phyloP scores from a whole-genome alignment of 1,140 invertebrate species.

The Chrysoperla carnea region DNA sequence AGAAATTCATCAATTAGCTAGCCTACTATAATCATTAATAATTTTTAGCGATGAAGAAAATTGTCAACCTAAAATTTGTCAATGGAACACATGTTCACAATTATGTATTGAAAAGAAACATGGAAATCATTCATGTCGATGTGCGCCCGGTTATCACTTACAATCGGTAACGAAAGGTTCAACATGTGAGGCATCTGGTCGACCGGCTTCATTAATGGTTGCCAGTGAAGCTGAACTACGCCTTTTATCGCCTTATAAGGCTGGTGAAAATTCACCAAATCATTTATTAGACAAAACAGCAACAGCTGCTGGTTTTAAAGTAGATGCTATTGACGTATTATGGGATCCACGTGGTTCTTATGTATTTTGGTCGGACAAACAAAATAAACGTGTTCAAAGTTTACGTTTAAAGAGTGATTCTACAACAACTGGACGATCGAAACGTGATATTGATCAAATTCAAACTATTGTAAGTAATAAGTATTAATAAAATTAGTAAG shows the following conservation, averaged over 20 bases:
- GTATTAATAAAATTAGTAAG: too few relatives aligned
- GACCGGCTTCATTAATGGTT: slow-evolving; percentile 36
- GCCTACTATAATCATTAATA: too few relatives aligned
- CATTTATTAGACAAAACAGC: slow-evolving; percentile 16
- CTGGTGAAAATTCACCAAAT: slow-evolving; percentile 23
- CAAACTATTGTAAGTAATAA: slow-evolving; percentile 9
- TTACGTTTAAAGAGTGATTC: slow-evolving; percentile 14
- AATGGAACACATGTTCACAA: slow-evolving; percentile 56
- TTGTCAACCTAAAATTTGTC: slow-evolving; percentile 24
- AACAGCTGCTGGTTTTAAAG: slow-evolving; percentile 18
- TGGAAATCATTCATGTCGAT: slow-evolving; percentile 40
- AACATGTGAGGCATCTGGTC: slow-evolving; percentile 31
- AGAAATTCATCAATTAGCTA: too few relatives aligned
- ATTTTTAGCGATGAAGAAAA: slow-evolving; percentile 3
- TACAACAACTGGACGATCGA: slow-evolving; percentile 5
- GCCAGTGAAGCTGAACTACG: slow-evolving; percentile 43
- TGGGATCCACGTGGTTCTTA: slow-evolving; percentile 23
- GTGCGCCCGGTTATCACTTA: slow-evolving; percentile 41
- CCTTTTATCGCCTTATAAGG: slow-evolving; percentile 39
- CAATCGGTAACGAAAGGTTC: slow-evolving; percentile 23
- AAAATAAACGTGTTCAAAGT: slow-evolving; percentile 23
- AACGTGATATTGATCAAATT: slow-evolving; percentile 12
- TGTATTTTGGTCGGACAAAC: slow-evolving; percentile 34
- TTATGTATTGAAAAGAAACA: slow-evolving; percentile 48
- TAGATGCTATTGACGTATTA: slow-evolving; percentile 35